Percentiles rank a stretch among this genome's conserved stretches.
Evolutionary conservation across 2,888 invertebrate species (phyloP).

Genomic region (Thalpophila matura): DNA sequence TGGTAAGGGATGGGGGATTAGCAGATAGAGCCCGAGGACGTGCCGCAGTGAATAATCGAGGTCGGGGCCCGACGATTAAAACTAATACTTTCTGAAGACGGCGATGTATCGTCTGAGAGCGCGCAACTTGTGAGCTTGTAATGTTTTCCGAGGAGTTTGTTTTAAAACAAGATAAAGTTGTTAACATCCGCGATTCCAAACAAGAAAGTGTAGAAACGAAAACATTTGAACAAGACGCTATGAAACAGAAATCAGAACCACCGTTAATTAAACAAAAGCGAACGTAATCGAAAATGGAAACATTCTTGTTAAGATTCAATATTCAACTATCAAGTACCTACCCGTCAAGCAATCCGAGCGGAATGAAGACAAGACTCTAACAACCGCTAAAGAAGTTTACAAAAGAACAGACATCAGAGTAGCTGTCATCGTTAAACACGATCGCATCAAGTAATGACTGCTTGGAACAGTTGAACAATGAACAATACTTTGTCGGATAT

Average conservation of each 20-base stretch:
- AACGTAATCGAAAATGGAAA: constrained; percentile 31
- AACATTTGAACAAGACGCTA: neutral
- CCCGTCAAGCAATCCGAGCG: constrained; percentile 29
- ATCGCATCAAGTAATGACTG: constrained; percentile 53
- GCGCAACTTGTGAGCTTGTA: constrained; percentile 44
- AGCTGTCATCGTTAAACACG: constrained; percentile 59
- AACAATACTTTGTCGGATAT: constrained; percentile 54
- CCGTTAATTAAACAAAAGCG: constrained; percentile 28
- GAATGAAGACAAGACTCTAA: constrained; percentile 49
- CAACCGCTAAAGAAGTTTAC: constrained; percentile 49
- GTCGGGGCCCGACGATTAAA: constrained; percentile 70
- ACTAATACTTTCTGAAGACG: constrained; percentile 72
- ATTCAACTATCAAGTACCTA: constrained; percentile 41
- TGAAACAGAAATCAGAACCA: constrained; percentile 9
- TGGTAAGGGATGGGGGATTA: constrained; percentile 74
- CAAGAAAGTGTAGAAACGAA: neutral
- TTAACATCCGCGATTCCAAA: constrained; percentile 15
- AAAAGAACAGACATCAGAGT: constrained; percentile 63
- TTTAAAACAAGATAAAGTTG: constrained; percentile 38
- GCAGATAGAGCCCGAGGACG: constrained; percentile 67
- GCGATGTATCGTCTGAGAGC: constrained; percentile 60
- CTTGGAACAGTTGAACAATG: constrained; percentile 53
- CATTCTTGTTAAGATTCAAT: constrained; percentile 38
- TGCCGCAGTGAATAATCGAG: constrained; percentile 78
- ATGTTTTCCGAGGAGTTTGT: constrained; percentile 45